A percentile compares a stretch with the other conserved stretches of the same genome.
These are phyloP conservation scores for Rhimphoctona megacephalus DNA, from an alignment of 2,888 invertebrate genomes.

Conservation along the genomic window DNA sequence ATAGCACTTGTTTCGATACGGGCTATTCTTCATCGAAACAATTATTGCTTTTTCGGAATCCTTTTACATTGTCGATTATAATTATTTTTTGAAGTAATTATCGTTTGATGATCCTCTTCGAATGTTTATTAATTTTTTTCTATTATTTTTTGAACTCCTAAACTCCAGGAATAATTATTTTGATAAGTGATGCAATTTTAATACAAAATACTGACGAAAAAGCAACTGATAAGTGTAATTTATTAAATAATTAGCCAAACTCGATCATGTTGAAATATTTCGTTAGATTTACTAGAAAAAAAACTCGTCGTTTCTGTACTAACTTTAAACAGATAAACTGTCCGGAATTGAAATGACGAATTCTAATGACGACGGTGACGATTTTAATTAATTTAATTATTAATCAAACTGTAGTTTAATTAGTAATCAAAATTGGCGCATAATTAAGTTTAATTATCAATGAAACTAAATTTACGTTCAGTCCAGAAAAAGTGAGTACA, in stretches of 20 bases:
- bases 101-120: background rate
- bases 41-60: background rate
- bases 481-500: too few species aligned
- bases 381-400: too few species aligned
- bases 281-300: too few species aligned
- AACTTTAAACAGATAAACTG: too few species aligned
- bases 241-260: too few species aligned
- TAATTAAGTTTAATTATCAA: background rate
- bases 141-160: background rate
- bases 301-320: too few species aligned
- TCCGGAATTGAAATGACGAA: too few species aligned
- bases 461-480: background rate
- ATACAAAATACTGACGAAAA: background rate
- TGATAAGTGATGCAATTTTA: background rate
- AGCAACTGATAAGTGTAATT: background rate
- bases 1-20: conserved; percentile 18
- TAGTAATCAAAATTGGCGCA: too few species aligned
- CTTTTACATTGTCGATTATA: background rate
- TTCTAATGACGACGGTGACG: too few species aligned
- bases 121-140: background rate
- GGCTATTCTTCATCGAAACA: background rate
- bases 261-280: too few species aligned
- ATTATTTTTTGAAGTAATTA: background rate
- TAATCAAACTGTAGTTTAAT: too few species aligned
- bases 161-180: background rate